Evolutionary conservation across 1,140 invertebrate genomes (phyloP).

Genomic region (Cecropterus lyciades): DNA sequence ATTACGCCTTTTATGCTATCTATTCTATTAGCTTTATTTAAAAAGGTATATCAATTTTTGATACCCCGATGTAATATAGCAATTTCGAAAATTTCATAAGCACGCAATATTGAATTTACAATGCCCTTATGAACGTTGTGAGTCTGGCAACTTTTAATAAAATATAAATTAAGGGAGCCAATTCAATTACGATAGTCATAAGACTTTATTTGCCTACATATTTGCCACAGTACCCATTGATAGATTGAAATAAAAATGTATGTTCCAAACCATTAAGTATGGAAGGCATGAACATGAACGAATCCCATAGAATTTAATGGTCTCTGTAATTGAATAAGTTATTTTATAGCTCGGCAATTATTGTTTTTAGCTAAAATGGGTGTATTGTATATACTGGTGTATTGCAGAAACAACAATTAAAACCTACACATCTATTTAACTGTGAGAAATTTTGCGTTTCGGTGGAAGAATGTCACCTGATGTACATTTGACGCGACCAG

Average conservation of each 20-base stretch:
- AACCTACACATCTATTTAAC: no score
- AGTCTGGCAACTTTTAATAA: conserved; percentile 5
- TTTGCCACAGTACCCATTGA: conserved; percentile 12
- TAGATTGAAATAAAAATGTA: conserved; percentile 25
- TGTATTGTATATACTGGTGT: no score
- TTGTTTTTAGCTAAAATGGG: no score
- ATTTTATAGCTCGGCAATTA: not conserved
- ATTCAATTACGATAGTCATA: conserved; percentile 25
- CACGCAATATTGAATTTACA: not conserved
- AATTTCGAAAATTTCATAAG: no score
- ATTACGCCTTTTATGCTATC: no score
- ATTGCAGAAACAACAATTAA: no score
- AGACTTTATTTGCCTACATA: conserved; percentile 34
- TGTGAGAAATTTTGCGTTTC: no score
- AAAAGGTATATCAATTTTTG: no score
- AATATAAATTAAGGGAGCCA: conserved; percentile 13
- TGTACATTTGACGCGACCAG: no score
- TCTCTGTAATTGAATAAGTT: not conserved
- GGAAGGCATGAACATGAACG: conserved; percentile 14
- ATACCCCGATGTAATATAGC: no score
- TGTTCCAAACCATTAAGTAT: conserved; percentile 18
- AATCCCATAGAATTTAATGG: not conserved
- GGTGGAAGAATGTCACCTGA: no score
- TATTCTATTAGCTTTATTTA: no score
- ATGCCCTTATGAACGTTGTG: not conserved